Conservation (phyloP, 2,888 invertebrate species). For the Chromoteleia sp. region DNA sequence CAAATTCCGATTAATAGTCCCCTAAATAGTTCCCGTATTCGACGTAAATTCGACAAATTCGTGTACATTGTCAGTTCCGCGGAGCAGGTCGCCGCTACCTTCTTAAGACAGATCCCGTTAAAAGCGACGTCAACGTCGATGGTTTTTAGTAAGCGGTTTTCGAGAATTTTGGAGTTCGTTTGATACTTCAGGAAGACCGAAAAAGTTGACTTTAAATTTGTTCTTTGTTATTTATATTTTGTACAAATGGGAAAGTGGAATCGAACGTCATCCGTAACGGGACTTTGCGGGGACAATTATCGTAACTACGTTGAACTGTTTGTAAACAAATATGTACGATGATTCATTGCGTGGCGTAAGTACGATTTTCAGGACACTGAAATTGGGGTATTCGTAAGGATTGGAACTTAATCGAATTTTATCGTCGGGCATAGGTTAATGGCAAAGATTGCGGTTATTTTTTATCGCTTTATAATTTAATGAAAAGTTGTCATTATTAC, state of each 20-base stretch:
- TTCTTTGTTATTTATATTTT: conserved; percentile 9
- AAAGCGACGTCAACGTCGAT: too few relatives aligned
- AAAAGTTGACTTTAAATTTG: not conserved
- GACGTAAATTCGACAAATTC: too few relatives aligned
- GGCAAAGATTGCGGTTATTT: conserved; percentile 29
- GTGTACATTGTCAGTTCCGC: too few relatives aligned
- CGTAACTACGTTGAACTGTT: conserved; percentile 1
- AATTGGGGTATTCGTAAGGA: not conserved
- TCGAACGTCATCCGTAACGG: conserved; percentile 21
- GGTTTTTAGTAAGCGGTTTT: not conserved
- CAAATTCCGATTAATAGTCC: too few relatives aligned
- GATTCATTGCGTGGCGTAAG: too few relatives aligned
- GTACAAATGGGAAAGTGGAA: conserved; percentile 3
- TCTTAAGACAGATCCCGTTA: not conserved
- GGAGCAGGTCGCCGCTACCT: not conserved
- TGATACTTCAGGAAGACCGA: conserved; percentile 27
- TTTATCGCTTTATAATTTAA: conserved; percentile 39
- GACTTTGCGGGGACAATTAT: not conserved
- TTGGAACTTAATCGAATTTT: conserved; percentile 10
- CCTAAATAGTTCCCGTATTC: too few relatives aligned
- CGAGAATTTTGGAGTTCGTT: not conserved
- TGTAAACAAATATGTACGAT: conserved; percentile 12
- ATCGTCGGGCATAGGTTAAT: conserved; percentile 9
- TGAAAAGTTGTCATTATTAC: conserved; percentile 55
- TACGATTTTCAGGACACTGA: not conserved